phyloP scores from a whole-genome alignment of 2,797 vertebrate genomes.

The Leptodactylus fallax region DNA sequence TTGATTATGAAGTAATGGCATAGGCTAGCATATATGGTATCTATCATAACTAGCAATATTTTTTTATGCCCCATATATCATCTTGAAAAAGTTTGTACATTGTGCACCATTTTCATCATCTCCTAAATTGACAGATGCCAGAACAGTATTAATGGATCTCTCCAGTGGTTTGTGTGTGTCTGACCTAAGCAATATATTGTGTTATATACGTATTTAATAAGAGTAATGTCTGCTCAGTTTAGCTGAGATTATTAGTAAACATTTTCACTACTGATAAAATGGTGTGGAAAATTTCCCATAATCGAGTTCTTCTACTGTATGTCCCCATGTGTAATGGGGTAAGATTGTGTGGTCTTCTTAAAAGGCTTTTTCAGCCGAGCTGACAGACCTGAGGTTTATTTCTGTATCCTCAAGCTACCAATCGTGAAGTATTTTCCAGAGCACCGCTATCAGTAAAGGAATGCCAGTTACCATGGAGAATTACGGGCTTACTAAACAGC shows the following conservation, averaged over 20 bases:
- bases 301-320: background rate
- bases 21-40: no score
- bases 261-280: background rate
- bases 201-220: background rate
- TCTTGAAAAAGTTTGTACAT: no score
- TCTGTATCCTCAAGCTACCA: constrained; percentile 14
- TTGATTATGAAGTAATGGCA: no score
- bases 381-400: constrained; percentile 10
- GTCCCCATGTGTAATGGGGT: background rate
- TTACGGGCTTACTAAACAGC: constrained; percentile 21
- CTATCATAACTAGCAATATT: no score
- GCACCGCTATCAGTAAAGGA: constrained; percentile 24
- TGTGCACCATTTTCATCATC: no score
- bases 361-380: background rate
- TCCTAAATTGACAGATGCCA: no score
- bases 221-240: background rate
- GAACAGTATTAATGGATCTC: no score
- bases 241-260: background rate
- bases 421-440: background rate
- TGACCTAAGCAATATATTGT: background rate
- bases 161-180: no score
- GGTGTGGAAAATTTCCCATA: background rate
- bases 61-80: no score
- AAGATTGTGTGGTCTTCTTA: background rate
- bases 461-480: constrained; percentile 47